These are phyloP conservation scores for Morelia viridis DNA, from an alignment of 2,797 vertebrate genomes.

Conservation along the genomic window DNA sequence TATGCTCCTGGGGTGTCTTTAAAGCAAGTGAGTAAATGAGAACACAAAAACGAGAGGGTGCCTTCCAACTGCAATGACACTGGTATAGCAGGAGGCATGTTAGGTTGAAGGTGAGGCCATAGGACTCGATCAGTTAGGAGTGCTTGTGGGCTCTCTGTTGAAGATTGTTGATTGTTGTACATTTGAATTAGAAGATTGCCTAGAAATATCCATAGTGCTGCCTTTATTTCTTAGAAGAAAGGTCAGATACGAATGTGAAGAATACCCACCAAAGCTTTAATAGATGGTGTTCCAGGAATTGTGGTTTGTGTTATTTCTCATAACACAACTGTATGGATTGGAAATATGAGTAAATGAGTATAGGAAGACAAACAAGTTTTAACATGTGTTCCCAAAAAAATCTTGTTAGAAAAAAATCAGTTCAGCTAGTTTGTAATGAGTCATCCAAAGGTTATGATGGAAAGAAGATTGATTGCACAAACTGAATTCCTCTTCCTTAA, in stretches of 20 bases:
- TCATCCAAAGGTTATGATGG: neutral
- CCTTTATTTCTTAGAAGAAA: neutral
- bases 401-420: neutral
- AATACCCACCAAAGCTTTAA: neutral
- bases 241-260: neutral
- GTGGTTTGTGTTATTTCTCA: neutral
- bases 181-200: neutral
- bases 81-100: neutral
- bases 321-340: neutral
- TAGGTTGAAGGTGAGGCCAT: neutral
- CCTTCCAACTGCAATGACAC: neutral
- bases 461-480: neutral
- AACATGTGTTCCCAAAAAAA: neutral
- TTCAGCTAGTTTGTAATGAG: neutral
- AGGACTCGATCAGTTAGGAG: neutral
- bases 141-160: neutral
- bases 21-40: constrained; percentile 81
- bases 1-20: constrained; percentile 81
- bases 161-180: neutral
- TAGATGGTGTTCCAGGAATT: neutral
- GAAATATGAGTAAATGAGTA: neutral
- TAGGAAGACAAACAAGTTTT: neutral
- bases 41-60: neutral
- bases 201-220: neutral
- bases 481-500: neutral